phyloP scores from a whole-genome alignment of 2,797 vertebrate genomes.

The Tapirus indicus region DNA sequence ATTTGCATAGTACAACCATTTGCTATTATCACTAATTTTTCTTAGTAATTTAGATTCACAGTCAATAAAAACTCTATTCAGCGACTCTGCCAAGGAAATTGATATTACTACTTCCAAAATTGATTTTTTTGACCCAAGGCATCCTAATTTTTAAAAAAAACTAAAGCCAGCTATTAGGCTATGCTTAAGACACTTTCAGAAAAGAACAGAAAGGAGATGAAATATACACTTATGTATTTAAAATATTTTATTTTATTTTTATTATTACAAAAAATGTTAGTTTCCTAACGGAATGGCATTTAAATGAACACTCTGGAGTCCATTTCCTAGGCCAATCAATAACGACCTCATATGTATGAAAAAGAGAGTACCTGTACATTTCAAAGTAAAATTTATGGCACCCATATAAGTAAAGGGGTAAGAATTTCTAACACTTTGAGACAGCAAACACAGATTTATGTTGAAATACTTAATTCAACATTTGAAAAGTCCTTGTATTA shows the following conservation, averaged over 20 bases:
- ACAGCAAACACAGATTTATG: slow-evolving; percentile 72
- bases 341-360: slow-evolving; percentile 80
- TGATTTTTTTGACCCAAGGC: slow-evolving; percentile 78
- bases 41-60: slow-evolving; percentile 73
- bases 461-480: slow-evolving; percentile 76
- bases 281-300: slow-evolving; percentile 76
- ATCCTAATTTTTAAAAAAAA: slow-evolving; percentile 44
- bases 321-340: slow-evolving; percentile 80
- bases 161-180: slow-evolving; percentile 59
- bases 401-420: slow-evolving; percentile 55
- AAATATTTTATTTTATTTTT: slow-evolving; percentile 77
- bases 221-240: slow-evolving; percentile 61
- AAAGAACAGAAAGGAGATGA: slow-evolving; percentile 53
- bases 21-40: slow-evolving; percentile 80
- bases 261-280: slow-evolving; percentile 78
- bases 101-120: slow-evolving; percentile 77
- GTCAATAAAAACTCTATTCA: slow-evolving; percentile 81
- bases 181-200: slow-evolving; percentile 69
- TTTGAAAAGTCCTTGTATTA: slow-evolving; percentile 76
- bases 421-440: slow-evolving; percentile 55
- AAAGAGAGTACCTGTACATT: slow-evolving; percentile 73
- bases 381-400: slow-evolving; percentile 79
- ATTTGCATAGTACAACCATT: slow-evolving; percentile 70
- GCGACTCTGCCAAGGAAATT: slow-evolving; percentile 78
- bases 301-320: slow-evolving; percentile 72